Evolutionary conservation across 2,113 vertebrate genomes (phyloP).

Genomic region (Fukomys damarensis): DNA sequence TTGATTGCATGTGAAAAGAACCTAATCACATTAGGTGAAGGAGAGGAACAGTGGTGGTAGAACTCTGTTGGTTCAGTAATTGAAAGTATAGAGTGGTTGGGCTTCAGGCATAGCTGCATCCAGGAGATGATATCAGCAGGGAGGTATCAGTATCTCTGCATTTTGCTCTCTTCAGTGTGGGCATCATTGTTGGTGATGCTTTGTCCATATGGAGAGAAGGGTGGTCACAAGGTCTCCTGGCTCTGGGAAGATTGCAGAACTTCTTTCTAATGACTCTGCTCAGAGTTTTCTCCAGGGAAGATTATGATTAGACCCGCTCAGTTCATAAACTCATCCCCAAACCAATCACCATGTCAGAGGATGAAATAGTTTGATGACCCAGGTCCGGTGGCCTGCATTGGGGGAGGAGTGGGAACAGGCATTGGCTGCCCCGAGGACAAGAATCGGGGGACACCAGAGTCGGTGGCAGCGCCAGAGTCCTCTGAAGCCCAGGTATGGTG

Average conservation of each 20-base stretch:
- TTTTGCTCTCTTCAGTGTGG: background rate
- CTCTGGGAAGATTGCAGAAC: background rate
- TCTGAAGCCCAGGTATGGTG: background rate
- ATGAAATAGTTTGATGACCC: background rate
- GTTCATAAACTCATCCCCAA: background rate
- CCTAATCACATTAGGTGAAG: background rate
- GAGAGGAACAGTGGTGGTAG: background rate
- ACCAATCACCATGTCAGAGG: background rate
- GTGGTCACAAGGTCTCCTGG: background rate
- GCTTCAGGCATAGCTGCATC: background rate
- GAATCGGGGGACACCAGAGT: background rate
- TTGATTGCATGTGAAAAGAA: background rate
- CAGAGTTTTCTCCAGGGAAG: background rate
- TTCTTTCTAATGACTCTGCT: background rate
- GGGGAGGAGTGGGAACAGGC: background rate
- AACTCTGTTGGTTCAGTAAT: background rate
- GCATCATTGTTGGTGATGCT: background rate
- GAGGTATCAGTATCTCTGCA: background rate
- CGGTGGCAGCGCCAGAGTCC: background rate
- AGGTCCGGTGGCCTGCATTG: background rate
- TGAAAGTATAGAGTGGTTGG: background rate
- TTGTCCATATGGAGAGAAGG: background rate
- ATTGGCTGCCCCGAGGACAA: background rate
- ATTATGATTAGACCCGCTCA: background rate
- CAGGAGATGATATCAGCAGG: background rate